Conservation (phyloP, 2,797 vertebrate genomes). For the Calcarius lapponicus region DNA sequence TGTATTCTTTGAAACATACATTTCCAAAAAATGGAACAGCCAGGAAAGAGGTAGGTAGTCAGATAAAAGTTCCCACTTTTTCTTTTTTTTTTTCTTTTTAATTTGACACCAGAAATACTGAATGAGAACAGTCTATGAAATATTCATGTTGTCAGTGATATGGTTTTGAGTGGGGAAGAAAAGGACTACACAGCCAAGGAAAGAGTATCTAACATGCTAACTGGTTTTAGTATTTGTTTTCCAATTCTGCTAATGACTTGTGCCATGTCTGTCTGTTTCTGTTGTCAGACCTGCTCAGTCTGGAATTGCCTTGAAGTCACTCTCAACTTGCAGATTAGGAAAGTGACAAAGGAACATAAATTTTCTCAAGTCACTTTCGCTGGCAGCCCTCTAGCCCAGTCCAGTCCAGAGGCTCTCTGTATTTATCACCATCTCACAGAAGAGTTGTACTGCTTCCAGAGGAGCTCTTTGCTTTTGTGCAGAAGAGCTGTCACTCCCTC, state of each 20-base stretch:
- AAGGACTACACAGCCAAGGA: background rate
- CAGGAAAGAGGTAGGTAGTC: background rate
- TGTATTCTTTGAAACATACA: background rate
- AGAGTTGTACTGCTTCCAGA: background rate
- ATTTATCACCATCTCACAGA: background rate
- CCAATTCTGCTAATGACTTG: background rate
- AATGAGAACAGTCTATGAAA: background rate
- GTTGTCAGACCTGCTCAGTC: background rate
- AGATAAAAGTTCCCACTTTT: background rate
- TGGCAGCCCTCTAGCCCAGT: background rate
- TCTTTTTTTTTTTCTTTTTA: background rate
- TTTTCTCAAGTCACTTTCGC: background rate
- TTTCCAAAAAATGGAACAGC: background rate
- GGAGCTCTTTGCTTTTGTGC: background rate
- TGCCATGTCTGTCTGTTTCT: background rate
- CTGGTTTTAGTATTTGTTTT: constrained; percentile 5
- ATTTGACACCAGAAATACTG: background rate
- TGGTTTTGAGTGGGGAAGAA: background rate
- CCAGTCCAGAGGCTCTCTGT: background rate
- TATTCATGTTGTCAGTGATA: background rate
- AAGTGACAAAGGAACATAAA: background rate
- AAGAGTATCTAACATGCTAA: background rate
- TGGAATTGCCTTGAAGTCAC: background rate
- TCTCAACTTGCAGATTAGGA: background rate
- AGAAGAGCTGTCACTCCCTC: background rate